phyloP scores from a whole-genome alignment of 2,888 invertebrate genomes.

The Sthenelais limicola region DNA sequence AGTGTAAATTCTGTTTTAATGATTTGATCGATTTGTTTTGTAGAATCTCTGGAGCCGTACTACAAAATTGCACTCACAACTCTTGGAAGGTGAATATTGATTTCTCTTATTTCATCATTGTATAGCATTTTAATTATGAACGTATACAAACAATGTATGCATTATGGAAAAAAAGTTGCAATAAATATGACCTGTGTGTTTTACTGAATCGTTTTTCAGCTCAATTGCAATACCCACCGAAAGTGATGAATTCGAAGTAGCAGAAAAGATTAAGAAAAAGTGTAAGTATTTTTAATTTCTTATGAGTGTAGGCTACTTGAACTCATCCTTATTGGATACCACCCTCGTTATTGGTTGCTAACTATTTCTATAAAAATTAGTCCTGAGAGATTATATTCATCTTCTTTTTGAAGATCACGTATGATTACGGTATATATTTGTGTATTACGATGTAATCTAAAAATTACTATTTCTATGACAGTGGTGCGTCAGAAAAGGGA shows the following conservation, averaged over 20 bases:
- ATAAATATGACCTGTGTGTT: not conserved
- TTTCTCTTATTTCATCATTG: conserved; percentile 8
- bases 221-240: conserved; percentile 57
- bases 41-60: conserved; percentile 64
- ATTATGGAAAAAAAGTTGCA: not conserved
- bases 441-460: not conserved
- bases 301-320: too few species aligned
- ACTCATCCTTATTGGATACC: too few species aligned
- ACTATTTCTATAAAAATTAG: not conserved
- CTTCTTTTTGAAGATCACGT: not conserved
- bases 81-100: conserved; percentile 65
- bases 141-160: not conserved
- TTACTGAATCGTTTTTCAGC: conserved; percentile 52
- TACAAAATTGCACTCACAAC: conserved; percentile 63
- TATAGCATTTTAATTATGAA: not conserved
- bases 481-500: conserved; percentile 66
- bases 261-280: conserved; percentile 69
- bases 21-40: too few species aligned
- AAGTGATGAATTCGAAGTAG: conserved; percentile 69
- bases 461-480: conserved; percentile 50
- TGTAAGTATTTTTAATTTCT: conserved; percentile 59
- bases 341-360: not conserved
- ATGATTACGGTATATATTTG: not conserved
- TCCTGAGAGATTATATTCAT: not conserved
- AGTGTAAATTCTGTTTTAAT: too few species aligned